Evolutionary conservation across 2,888 invertebrate genomes (phyloP).

Genomic region (Smittia sp.): DNA sequence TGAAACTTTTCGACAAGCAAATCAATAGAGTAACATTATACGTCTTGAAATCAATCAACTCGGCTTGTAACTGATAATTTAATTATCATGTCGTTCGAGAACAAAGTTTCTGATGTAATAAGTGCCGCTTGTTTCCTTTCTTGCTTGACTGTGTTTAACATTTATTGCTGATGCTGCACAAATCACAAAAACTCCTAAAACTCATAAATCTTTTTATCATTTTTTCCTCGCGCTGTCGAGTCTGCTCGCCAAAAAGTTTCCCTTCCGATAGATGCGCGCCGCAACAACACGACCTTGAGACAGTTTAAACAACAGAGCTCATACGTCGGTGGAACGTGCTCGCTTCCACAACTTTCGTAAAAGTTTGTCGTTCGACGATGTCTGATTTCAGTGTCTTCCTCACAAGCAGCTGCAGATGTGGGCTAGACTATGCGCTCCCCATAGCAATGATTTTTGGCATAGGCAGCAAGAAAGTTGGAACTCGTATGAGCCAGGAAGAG

Average conservation of each 20-base stretch:
- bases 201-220: not conserved
- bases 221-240: not conserved
- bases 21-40: no score
- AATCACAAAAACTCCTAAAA: not conserved
- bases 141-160: not conserved
- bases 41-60: not conserved
- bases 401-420: no score
- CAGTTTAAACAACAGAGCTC: conserved; percentile 26
- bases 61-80: not conserved
- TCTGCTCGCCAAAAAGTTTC: not conserved
- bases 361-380: no score
- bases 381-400: no score
- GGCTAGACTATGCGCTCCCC: no score
- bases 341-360: no score
- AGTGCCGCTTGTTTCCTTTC: no score
- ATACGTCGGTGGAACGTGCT: conserved; percentile 29
- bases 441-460: no score
- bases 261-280: not conserved
- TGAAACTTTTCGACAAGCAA: no score
- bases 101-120: no score
- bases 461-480: no score
- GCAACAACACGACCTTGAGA: conserved; percentile 20
- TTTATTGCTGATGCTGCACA: not conserved
- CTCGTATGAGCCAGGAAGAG: no score
- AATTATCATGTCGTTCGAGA: not conserved